A percentile compares a stretch with the other conserved stretches of the same genome.
These are phyloP conservation scores for Archips crataeganus DNA, from an alignment of 2,888 invertebrate species.

Conservation along the genomic window DNA sequence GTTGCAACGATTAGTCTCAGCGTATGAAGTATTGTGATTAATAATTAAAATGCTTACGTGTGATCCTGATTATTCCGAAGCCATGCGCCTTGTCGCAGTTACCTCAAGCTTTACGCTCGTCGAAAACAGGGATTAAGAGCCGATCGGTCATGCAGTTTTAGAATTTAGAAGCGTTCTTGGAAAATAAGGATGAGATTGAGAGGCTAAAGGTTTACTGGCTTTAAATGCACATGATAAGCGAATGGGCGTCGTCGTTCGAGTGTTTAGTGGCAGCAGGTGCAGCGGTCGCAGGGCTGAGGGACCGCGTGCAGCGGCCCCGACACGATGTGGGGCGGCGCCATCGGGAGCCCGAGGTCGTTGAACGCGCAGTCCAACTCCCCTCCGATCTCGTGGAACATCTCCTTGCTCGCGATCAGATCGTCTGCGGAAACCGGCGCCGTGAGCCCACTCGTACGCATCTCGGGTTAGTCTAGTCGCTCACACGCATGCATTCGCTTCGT, in stretches of 20 bases:
- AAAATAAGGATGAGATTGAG: constrained; percentile 38
- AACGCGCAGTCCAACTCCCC: constrained; percentile 97
- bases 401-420: constrained; percentile 94
- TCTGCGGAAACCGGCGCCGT: constrained; percentile 85
- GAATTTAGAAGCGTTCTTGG: constrained; percentile 43
- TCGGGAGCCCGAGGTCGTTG: constrained; percentile 86
- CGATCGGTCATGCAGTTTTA: constrained; percentile 52
- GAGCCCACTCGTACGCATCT: constrained; percentile 51
- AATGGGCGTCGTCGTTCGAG: constrained; percentile 41
- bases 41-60: constrained; percentile 71
- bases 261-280: constrained; percentile 78
- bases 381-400: constrained; percentile 96
- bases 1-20: constrained; percentile 39
- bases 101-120: constrained; percentile 55
- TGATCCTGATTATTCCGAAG: constrained; percentile 79
- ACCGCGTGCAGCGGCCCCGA: constrained; percentile 37
- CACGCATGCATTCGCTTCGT: constrained; percentile 60
- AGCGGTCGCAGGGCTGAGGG: constrained; percentile 65
- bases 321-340: constrained; percentile 47
- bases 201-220: constrained; percentile 55
- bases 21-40: constrained; percentile 55
- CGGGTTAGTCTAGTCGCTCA: constrained; percentile 47
- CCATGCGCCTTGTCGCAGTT: constrained; percentile 74
- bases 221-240: constrained; percentile 71
- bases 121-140: constrained; percentile 41